A percentile compares a stretch with the other conserved stretches of the same genome.
These are phyloP conservation scores for Pseudochromis fuscus DNA, from an alignment of 2,797 vertebrate genomes.

Conservation along the genomic window DNA sequence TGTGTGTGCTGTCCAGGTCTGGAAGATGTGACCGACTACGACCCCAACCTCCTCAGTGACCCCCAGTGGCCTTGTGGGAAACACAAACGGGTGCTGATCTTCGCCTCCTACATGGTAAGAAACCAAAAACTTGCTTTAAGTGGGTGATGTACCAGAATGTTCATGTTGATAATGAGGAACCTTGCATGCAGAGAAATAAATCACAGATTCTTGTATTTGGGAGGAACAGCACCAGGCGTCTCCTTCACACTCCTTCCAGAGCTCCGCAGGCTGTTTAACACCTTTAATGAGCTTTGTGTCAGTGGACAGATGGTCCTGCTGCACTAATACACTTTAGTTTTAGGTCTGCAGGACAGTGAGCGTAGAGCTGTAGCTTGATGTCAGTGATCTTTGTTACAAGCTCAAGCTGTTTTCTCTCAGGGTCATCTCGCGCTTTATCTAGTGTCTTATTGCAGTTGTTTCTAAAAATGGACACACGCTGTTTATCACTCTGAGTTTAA, in stretches of 20 bases:
- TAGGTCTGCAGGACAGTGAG: neutral
- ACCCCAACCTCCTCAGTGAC: constrained; percentile 95
- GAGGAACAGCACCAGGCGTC: neutral
- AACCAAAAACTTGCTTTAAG: neutral
- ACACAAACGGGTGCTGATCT: constrained; percentile 97
- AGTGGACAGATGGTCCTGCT: too few relatives aligned
- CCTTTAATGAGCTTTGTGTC: too few relatives aligned
- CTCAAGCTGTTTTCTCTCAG: neutral
- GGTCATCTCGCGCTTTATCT: neutral
- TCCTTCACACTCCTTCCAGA: neutral
- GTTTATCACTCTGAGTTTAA: neutral
- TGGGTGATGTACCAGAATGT: neutral
- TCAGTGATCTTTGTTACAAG: neutral
- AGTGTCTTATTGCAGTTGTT: neutral
- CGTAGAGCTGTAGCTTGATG: neutral
- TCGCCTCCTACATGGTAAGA: constrained; percentile 97
- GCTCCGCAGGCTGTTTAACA: neutral
- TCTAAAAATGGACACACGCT: neutral
- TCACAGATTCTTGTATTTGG: too few relatives aligned
- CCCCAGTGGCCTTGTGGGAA: constrained; percentile 99
- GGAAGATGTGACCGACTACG: constrained; percentile 90
- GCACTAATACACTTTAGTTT: neutral
- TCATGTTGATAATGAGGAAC: too few relatives aligned
- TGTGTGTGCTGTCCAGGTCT: constrained; percentile 78
- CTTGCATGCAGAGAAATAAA: too few relatives aligned